Percentiles rank a stretch among this genome's conserved stretches.
Conservation (phyloP, 2,797 vertebrate genomes). For the Moxostoma hubbsi region DNA sequence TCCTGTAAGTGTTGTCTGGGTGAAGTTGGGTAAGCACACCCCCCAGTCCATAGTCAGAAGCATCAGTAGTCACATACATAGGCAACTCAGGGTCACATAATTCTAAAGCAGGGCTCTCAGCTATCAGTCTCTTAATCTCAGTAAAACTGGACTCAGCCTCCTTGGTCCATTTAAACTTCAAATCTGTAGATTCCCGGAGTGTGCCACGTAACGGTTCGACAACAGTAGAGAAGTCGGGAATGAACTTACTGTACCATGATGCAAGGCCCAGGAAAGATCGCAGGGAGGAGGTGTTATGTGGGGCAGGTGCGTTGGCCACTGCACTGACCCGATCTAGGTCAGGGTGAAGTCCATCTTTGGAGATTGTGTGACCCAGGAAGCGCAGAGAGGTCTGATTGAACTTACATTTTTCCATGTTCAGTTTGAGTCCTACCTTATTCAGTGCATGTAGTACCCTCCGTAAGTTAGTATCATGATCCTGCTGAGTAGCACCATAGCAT, state of each 20-base stretch:
- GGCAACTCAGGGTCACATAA: conserved; percentile 31
- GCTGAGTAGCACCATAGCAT: too few relatives aligned
- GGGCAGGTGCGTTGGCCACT: conserved; percentile 33
- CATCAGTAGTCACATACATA: conserved; percentile 38
- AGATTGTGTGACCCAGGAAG: conserved; percentile 24
- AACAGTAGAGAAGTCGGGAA: conserved; percentile 35
- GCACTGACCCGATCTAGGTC: conserved; percentile 14
- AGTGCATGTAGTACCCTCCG: too few relatives aligned
- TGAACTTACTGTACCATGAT: conserved; percentile 45
- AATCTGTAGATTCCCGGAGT: too few relatives aligned
- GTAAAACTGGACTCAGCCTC: conserved; percentile 19
- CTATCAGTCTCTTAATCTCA: conserved; percentile 33
- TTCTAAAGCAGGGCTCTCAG: conserved; percentile 40
- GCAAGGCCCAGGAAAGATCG: conserved; percentile 39
- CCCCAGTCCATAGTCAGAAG: conserved; percentile 33
- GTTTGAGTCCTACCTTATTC: conserved; percentile 19
- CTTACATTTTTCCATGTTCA: conserved; percentile 43
- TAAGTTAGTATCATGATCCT: too few relatives aligned
- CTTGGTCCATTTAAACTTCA: conserved; percentile 32
- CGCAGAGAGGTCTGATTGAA: conserved; percentile 17
- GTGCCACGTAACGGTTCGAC: conserved; percentile 14
- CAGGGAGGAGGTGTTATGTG: conserved; percentile 19
- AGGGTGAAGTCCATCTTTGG: too few relatives aligned
- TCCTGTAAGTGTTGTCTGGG: conserved; percentile 32
- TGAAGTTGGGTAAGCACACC: conserved; percentile 34